Percentiles rank a stretch among this genome's conserved stretches.
These are phyloP conservation scores for Catostomus latipinnis DNA, from an alignment of 2,797 vertebrate species.

Conservation along the genomic window DNA sequence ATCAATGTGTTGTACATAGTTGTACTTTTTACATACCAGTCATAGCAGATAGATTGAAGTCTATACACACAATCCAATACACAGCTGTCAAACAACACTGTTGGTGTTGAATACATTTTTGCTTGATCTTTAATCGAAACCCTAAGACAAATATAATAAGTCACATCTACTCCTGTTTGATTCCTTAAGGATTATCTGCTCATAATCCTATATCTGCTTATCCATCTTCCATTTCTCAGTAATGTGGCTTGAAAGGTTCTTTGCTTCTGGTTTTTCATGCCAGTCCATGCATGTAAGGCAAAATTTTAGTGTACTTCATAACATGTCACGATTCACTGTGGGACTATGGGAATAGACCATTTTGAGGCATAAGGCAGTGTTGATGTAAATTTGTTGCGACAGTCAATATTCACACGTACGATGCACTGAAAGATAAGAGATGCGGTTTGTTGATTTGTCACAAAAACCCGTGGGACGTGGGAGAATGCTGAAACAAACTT, in stretches of 20 bases:
- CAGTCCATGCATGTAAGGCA: conserved; percentile 5
- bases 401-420: conserved; percentile 48
- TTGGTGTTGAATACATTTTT: conserved; percentile 20
- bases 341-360: conserved; percentile 36
- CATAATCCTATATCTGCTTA: not conserved
- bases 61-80: not conserved
- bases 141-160: not conserved
- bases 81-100: not conserved
- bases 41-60: not conserved
- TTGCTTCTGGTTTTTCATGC: not conserved
- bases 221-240: not conserved
- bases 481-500: conserved; percentile 16
- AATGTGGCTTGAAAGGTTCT: not conserved
- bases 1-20: not conserved
- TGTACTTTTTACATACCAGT: not conserved
- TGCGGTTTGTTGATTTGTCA: conserved; percentile 21
- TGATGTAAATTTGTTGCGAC: conserved; percentile 56
- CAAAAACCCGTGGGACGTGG: conserved; percentile 29
- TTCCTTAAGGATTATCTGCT: conserved; percentile 3
- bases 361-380: conserved; percentile 32
- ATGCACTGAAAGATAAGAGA: conserved; percentile 13
- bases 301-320: conserved; percentile 50
- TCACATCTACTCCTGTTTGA: conserved; percentile 5
- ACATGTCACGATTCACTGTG: conserved; percentile 29
- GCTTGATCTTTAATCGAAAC: conserved; percentile 9